phyloP scores from a whole-genome alignment of 2,797 vertebrate species.

The Varecia variegata region DNA sequence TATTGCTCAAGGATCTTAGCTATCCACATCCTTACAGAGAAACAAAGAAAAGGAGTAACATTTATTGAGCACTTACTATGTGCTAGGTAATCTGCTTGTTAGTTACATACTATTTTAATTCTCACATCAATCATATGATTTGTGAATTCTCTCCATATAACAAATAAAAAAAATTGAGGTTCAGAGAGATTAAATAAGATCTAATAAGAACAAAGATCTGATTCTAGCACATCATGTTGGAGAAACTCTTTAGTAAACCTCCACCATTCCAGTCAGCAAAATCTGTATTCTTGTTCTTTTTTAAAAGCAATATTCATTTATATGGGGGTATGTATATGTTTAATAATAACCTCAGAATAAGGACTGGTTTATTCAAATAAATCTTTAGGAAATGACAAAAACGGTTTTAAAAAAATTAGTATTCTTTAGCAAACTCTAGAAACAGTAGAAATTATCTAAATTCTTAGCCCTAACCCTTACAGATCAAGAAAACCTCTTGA shows the following conservation, averaged over 20 bases:
- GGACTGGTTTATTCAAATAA: background rate
- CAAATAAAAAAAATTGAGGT: background rate
- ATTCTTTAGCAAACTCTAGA: background rate
- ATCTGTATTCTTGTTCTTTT: background rate
- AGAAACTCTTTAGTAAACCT: background rate
- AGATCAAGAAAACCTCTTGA: background rate
- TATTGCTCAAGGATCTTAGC: background rate
- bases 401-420: background rate
- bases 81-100: background rate
- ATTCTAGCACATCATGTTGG: background rate
- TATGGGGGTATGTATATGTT: background rate
- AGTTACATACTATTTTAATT: background rate
- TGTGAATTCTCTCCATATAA: background rate
- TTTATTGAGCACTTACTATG: background rate
- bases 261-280: background rate
- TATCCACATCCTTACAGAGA: background rate
- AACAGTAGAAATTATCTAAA: background rate
- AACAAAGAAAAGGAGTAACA: background rate
- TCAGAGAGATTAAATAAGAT: background rate
- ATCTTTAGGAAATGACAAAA: background rate
- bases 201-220: background rate
- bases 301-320: background rate
- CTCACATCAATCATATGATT: background rate
- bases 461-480: background rate
- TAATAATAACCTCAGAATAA: background rate